A percentile compares a stretch with the other conserved stretches of the same genome.
Evolutionary conservation across 2,113 vertebrate species (phyloP).

Genomic region (Bufo gargarizans): DNA sequence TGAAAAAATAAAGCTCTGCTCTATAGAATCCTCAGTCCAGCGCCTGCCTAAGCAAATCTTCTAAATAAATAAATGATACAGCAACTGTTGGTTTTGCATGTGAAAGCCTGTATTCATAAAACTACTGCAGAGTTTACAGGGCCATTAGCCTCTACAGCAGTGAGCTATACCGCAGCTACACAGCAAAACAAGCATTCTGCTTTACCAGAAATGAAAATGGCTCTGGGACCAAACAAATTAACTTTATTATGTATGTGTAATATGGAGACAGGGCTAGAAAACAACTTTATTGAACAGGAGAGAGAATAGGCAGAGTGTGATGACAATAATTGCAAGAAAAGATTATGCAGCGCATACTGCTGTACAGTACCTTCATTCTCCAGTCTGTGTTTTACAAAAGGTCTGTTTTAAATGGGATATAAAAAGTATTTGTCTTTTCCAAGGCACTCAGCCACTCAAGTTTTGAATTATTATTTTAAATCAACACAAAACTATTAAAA

Average conservation of each 20-base stretch:
- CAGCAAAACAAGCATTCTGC: slow-evolving; percentile 13
- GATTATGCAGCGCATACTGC: slow-evolving; percentile 57
- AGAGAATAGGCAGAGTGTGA: slow-evolving; percentile 68
- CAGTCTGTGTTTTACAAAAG: slow-evolving; percentile 57
- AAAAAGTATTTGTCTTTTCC: slow-evolving; percentile 54
- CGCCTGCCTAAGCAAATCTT: slow-evolving; percentile 8
- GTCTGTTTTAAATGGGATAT: slow-evolving; percentile 60
- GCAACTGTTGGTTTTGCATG: slow-evolving; percentile 8
- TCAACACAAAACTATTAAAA: slow-evolving; percentile 29
- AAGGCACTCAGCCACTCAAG: slow-evolving; percentile 48
- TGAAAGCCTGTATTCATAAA: not conserved
- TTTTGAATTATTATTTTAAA: slow-evolving; percentile 39
- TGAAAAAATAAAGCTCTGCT: not conserved
- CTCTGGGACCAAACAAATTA: slow-evolving; percentile 16
- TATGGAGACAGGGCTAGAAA: slow-evolving; percentile 32
- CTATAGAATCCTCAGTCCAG: not conserved
- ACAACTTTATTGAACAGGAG: slow-evolving; percentile 19
- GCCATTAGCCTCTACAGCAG: slow-evolving; percentile 1
- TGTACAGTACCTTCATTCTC: slow-evolving; percentile 62
- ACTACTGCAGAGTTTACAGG: not conserved
- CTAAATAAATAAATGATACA: slow-evolving; percentile 9
- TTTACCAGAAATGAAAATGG: not conserved
- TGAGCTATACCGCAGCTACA: not conserved
- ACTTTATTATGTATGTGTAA: slow-evolving; percentile 46
- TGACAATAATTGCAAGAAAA: slow-evolving; percentile 65